Base-by-base conservation (phyloP, 2,888 invertebrate species). In the Agrochola lychnidis region DNA sequence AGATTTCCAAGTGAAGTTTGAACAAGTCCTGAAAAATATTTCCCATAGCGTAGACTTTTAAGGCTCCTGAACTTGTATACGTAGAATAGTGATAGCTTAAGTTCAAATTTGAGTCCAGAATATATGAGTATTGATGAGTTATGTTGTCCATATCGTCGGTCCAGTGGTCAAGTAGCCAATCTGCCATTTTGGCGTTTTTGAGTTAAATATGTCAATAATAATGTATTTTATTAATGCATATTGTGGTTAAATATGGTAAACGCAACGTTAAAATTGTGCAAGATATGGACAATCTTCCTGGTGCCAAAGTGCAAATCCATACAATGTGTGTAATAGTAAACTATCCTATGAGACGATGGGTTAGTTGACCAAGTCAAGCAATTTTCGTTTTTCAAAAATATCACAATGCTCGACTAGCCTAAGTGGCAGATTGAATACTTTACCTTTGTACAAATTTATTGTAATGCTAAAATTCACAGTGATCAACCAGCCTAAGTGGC, bases 251-350 rank as follows among this genome's bases (percentile, higher is more conserved):
- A 64, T 64, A 64, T 64, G 64, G 45, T 64, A 64, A 64, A 64
- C 64, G 25, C 45, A 48, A 64, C 64, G 45, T 64, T 64, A 64
- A 64, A 64, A 64, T 64, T 64, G 64, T 64, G 64, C 64, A 64
- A 64, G 64, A 64, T 64, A 64, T 64, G 64, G 64, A 64, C 64
- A 64, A 64, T 64, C 64, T 48, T 64, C 64, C 64, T 64, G 48
- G 48, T 48, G 64, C 64, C 64, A 64, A 48, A 64, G 64, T 64
- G 64, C 64, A 64, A 64, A 64, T 64, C 45, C 64, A 64, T 64
- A 64, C 64, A 64, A 64, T 64, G 64, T 64, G 64, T 64, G 64
- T 25, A 64, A 64, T 64, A 64, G 64, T 64, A 45, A 64, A 64
- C 64, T 64, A 48, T 64, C 64, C 42, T 64, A 64, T 64, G 45